Base-by-base conservation (phyloP, 2,888 invertebrate species). In the Brenthis ino region DNA sequence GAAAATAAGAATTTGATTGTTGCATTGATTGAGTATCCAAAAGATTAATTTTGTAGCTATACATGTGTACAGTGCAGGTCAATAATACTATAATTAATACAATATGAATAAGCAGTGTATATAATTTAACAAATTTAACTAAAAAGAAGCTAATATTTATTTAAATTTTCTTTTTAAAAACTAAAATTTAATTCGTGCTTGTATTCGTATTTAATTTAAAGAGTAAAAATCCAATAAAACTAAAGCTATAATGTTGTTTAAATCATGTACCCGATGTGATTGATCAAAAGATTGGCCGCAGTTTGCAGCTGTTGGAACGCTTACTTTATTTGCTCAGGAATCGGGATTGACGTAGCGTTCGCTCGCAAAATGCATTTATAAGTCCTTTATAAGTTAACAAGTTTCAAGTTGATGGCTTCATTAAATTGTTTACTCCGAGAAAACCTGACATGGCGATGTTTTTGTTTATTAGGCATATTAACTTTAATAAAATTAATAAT, bases 241-340 rank as follows among this genome's bases (percentile, higher is more conserved):
- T 50, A 51, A 65, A 69, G 50, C 43, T 51, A 69, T 65, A 56
- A 69, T 51, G 65, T 65, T 69, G 61, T 69, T 66, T 65, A 61
- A 61, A 16, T 43, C 64, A 67, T 61, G 66, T 72, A 66, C 61
- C 66, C 68, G 57, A 53, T 68, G 68, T 64, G 72, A 72, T 68
- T 72, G 76, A 74, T 84, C 80, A 80, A 80, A 81, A 78, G 81
- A 81, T 79, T 81, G 80, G 63, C 67, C 74, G 75, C 80, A 79
- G 74, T 76, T 66, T 76, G 80, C 82, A 83, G 85, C 80, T 81
- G 80, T 75, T 74, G 70, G 75, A 76, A 76, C 77, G 65, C 70
- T 78, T 80, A 79, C 79, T 84, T 84, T 87, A 86, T 88, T 88
- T 87, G 84, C 82, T 84, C 78, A 82, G 80, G 80, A 77, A 63